Conservation (phyloP, 2,888 invertebrate genomes). For the Plebejus anna region DNA sequence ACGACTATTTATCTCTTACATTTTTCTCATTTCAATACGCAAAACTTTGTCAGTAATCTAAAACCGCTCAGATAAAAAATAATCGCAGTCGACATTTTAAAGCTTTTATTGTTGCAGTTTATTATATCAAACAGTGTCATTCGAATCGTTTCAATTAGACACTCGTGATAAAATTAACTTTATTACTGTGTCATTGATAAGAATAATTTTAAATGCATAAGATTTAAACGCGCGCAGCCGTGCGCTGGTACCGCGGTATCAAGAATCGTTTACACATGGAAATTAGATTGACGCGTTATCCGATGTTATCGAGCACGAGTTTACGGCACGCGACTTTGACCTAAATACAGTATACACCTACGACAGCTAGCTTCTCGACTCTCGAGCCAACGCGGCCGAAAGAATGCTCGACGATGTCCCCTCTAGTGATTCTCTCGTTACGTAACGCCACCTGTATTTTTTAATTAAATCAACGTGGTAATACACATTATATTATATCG, state of each 20-base stretch:
- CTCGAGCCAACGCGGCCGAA: constrained; percentile 58
- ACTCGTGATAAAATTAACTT: not conserved
- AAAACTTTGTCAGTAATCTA: not conserved
- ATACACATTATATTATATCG: not conserved
- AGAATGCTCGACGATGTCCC: constrained; percentile 48
- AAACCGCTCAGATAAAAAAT: not conserved
- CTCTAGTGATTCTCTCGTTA: constrained; percentile 16
- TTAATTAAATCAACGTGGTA: not conserved
- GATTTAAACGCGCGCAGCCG: not conserved
- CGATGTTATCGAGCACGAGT: constrained; percentile 52
- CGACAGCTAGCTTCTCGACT: constrained; percentile 47
- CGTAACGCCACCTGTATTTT: not conserved
- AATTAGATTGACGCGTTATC: constrained; percentile 36
- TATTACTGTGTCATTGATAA: constrained; percentile 7
- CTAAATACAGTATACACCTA: constrained; percentile 49
- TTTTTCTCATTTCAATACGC: not conserved
- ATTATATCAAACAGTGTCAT: constrained; percentile 9
- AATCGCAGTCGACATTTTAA: not conserved
- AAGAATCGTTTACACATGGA: constrained; percentile 27
- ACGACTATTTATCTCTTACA: not conserved
- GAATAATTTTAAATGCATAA: not conserved
- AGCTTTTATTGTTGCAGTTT: constrained; percentile 9
- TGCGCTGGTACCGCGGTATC: not conserved
- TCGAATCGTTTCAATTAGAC: not conserved
- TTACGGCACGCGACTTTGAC: constrained; percentile 63